Conservation (phyloP, 30 jellyfish, hydroid and myxozoan genomes). For the Hydractinia echinata region DNA sequence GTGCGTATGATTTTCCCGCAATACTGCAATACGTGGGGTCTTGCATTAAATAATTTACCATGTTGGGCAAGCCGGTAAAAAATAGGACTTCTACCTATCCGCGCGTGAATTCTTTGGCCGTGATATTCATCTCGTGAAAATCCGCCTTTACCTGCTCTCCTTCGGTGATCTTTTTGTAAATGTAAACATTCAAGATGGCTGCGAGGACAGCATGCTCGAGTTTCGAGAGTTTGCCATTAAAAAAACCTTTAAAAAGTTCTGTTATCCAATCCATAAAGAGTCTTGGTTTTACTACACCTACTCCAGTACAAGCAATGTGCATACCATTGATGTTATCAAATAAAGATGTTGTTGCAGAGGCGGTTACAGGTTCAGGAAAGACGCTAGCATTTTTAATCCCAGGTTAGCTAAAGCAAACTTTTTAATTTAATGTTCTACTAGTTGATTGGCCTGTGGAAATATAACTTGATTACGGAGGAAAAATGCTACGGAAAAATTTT, state of each 20-base stretch:
- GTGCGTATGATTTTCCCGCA: no score
- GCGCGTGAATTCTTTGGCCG: no score
- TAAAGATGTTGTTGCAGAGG: constrained; percentile 96
- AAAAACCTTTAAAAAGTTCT: constrained; percentile 14
- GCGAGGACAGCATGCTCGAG: constrained; percentile 14
- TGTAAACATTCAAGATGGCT: no score
- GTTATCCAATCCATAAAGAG: constrained; percentile 10
- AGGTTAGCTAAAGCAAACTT: constrained; percentile 33
- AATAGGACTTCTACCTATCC: no score
- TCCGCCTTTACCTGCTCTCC: no score
- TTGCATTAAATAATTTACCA: no score
- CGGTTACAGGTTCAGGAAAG: constrained; percentile 98
- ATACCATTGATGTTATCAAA: constrained; percentile 83
- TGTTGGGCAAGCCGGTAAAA: no score
- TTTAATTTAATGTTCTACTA: background rate
- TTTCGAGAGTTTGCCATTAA: background rate
- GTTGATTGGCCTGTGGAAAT: background rate
- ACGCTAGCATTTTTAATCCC: constrained; percentile 97
- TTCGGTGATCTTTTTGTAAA: no score
- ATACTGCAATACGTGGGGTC: no score
- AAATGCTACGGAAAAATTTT: no score
- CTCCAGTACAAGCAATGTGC: constrained; percentile 55
- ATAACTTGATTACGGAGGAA: no score
- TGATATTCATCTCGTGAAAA: no score
- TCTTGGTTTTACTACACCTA: constrained; percentile 19